Conservation (phyloP, 2,888 invertebrate species). For the Ectemnius cavifrons region DNA sequence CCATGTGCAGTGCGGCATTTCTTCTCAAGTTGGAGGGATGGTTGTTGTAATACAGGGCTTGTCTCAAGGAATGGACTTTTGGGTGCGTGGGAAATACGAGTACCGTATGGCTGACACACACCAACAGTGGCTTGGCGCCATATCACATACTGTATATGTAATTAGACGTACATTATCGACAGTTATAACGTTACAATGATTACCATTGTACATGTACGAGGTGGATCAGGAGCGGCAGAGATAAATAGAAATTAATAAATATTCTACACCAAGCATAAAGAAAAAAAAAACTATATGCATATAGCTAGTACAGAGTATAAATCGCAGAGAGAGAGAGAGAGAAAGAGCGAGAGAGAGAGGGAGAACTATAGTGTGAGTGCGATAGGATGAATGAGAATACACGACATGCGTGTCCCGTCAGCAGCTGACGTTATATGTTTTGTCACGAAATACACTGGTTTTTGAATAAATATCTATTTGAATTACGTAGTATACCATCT, state of each 20-base stretch:
- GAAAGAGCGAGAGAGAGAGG: constrained; percentile 21
- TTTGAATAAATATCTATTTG: constrained; percentile 77
- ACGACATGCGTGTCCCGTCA: constrained; percentile 68
- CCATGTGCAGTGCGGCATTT: neutral
- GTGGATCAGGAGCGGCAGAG: constrained; percentile 43
- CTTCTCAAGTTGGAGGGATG: constrained; percentile 9
- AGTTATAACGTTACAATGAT: constrained; percentile 52
- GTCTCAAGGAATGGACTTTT: constrained; percentile 18
- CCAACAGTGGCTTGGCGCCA: constrained; percentile 54
- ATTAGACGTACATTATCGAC: constrained; percentile 56
- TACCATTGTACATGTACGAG: constrained; percentile 56
- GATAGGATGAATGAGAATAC: constrained; percentile 61
- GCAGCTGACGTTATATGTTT: constrained; percentile 71
- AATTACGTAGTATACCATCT: constrained; percentile 58
- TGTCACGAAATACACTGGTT: constrained; percentile 75
- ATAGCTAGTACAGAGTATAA: constrained; percentile 59
- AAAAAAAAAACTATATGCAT: constrained; percentile 53
- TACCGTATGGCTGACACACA: constrained; percentile 43
- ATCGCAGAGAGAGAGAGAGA: constrained; percentile 40
- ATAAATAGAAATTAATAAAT: constrained; percentile 51
- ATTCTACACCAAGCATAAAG: constrained; percentile 52
- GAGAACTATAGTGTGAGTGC: constrained; percentile 56
- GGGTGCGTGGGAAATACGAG: constrained; percentile 48
- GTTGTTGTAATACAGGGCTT: constrained; percentile 18
- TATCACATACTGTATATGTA: constrained; percentile 63